Percentiles rank a stretch among this genome's conserved stretches.
Conservation (phyloP, 1,140 invertebrate species). For the Eriosoma lanigerum region DNA sequence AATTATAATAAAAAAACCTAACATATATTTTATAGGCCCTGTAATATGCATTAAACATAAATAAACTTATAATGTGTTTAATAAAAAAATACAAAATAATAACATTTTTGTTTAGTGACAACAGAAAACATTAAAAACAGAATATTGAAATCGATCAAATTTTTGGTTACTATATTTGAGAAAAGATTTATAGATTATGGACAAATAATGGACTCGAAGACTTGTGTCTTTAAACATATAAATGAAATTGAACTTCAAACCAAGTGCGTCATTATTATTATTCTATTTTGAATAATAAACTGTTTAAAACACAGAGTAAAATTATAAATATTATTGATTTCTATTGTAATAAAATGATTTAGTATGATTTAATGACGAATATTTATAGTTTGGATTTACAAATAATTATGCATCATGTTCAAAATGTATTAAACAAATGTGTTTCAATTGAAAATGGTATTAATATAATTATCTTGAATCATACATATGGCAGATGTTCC, state of each 20-base stretch:
- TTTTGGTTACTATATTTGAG: neutral
- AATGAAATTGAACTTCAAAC: conserved; percentile 28
- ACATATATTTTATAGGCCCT: too few relatives aligned
- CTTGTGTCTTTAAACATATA: neutral
- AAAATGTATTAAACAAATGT: neutral
- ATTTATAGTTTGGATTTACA: neutral
- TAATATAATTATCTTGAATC: neutral
- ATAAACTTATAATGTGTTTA: too few relatives aligned
- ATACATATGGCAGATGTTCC: neutral
- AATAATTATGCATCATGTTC: neutral
- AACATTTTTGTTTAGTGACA: too few relatives aligned
- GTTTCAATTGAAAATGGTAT: neutral
- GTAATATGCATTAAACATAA: too few relatives aligned
- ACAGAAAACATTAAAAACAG: neutral
- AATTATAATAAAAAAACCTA: too few relatives aligned
- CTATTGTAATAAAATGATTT: too few relatives aligned
- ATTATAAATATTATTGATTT: too few relatives aligned
- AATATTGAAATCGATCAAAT: neutral
- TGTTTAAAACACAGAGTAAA: too few relatives aligned
- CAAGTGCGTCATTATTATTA: neutral
- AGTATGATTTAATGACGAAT: neutral
- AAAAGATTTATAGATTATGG: neutral
- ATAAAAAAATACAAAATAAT: too few relatives aligned
- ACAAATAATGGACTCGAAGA: neutral
- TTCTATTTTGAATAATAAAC: too few relatives aligned